phyloP scores from a whole-genome alignment of 2,888 invertebrate genomes.

The Sipha maydis region DNA sequence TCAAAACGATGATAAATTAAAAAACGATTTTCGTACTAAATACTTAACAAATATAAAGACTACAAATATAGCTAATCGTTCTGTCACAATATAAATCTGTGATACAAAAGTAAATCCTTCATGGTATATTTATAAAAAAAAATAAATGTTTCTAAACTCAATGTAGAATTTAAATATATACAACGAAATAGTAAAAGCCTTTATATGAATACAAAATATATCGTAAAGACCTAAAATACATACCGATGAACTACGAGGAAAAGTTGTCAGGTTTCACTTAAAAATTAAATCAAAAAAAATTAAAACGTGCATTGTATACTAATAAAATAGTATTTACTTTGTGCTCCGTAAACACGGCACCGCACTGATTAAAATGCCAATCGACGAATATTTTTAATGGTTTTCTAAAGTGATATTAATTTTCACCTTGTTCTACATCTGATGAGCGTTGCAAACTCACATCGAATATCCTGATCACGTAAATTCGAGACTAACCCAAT shows the following conservation, averaged over 20 bases:
- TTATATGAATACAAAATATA: background rate
- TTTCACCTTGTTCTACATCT: constrained; percentile 48
- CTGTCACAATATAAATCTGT: background rate
- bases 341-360: background rate
- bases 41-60: background rate
- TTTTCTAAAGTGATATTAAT: constrained; percentile 52
- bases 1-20: background rate
- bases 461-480: constrained; percentile 48
- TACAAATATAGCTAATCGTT: background rate
- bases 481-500: background rate
- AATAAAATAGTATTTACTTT: background rate
- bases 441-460: background rate
- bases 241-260: background rate
- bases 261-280: background rate
- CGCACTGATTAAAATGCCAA: constrained; percentile 33
- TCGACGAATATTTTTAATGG: constrained; percentile 9
- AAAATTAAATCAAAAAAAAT: constrained; percentile 16
- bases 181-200: background rate
- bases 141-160: background rate
- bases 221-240: background rate
- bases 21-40: background rate
- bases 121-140: background rate
- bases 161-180: background rate
- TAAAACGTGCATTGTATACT: constrained; percentile 8
- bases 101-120: constrained; percentile 8